Conservation (phyloP, 2,888 invertebrate genomes). For the Cephus pulcher region DNA sequence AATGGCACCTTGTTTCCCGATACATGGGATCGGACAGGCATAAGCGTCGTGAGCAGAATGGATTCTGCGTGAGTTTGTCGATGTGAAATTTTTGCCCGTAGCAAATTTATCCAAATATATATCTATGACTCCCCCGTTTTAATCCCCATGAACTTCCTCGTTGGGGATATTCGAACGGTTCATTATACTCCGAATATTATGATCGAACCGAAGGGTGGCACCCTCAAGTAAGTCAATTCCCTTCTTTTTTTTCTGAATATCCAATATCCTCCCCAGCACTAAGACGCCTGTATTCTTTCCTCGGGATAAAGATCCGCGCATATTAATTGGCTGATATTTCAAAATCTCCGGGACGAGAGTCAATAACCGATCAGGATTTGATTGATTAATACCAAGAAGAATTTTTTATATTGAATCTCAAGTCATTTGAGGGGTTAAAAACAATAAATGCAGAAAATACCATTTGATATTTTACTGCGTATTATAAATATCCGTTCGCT, state of each 20-base stretch:
- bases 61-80: not conserved
- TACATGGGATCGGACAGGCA: conserved; percentile 44
- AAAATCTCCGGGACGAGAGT: not conserved
- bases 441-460: not conserved
- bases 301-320: not conserved
- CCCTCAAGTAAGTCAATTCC: not conserved
- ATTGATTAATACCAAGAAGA: not conserved
- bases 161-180: not conserved
- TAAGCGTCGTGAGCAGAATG: conserved; percentile 20
- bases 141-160: not conserved
- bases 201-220: not conserved
- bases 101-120: not conserved
- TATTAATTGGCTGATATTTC: not conserved
- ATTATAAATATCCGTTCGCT: not conserved
- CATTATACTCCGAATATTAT: not conserved
- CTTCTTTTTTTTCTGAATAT: not conserved
- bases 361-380: not conserved
- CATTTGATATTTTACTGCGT: not conserved
- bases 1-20: conserved; percentile 46
- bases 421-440: not conserved
- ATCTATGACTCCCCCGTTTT: not conserved
- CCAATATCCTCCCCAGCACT: not conserved
- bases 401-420: not conserved
- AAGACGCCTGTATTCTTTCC: not conserved
- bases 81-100: conserved; percentile 37